Evolutionary conservation across 92 coral and sea anemone genomes (phyloP), one percentile per base, ranked within the genome.

Genomic region (Desmophyllum pertusum): DNA sequence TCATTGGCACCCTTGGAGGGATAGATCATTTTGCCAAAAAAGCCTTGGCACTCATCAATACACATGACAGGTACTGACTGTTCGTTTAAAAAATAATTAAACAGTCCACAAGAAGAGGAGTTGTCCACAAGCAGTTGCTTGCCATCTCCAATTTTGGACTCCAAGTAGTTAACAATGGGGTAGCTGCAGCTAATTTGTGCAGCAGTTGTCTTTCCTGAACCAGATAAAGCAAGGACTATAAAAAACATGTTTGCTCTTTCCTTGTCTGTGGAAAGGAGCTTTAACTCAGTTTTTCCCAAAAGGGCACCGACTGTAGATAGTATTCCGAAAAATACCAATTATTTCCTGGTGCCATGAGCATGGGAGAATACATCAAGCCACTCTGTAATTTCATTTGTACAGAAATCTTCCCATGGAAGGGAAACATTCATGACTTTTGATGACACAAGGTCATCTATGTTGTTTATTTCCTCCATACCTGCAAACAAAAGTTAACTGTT

Each of bases 201-300:
- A 17, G 89, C 85, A 1, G 85, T 77, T n/a, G 85, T 85, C 69
- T 85, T 85, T 35, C 85, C 89, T 31, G 87, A 18, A 17, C 89
- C 89, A 23, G 87, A 80, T 70, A 87, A 87, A 38, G 81, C 87
- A 10, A 87, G 75, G 59, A 23, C 90, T 10, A 87, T 65, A 14
- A 81, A 72, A 59, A 81, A 87, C 64, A 81, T 11, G 76, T 81
- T 81, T 18, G 42, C 87, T 48, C 63, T 81, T 38, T 87, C 87
- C 52, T 51, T 62, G 41, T 55, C 41, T 19, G 77, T 18, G 17
- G 53, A 51, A 81, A 87, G 81, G 6, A 87, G 75, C 73, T 81
- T 87, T 2, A 81, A 33, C 39, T 61, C 52, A 1, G 57, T 64
- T 40, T 74, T 87, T 19, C 85, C 90, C 50, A 81, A 39, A 29